Conservation (phyloP, 2,888 invertebrate species). For the Hemaris fuciformis region DNA sequence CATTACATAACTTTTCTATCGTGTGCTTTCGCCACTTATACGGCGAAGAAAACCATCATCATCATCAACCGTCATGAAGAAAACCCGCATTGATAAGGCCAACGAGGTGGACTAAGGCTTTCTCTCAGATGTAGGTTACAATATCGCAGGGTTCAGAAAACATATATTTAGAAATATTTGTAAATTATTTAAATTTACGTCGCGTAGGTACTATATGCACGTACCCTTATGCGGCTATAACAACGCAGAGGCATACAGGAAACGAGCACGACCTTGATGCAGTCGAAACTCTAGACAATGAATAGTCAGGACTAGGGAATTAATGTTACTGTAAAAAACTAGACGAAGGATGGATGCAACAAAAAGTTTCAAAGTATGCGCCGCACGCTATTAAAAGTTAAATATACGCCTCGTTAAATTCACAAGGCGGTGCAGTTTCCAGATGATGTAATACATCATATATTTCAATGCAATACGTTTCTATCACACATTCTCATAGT, state of each 20-base stretch:
- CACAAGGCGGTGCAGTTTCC: background rate
- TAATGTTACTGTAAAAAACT: background rate
- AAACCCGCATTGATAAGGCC: too few relatives aligned
- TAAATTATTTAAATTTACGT: too few relatives aligned
- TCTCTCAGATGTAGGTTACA: too few relatives aligned
- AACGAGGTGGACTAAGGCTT: too few relatives aligned
- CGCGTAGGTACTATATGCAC: background rate
- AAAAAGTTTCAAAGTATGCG: background rate
- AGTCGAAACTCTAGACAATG: constrained; percentile 5
- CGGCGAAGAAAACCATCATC: too few relatives aligned
- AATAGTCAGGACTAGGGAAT: background rate
- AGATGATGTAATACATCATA: background rate
- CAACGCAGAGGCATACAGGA: constrained; percentile 1
- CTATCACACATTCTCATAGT: too few relatives aligned
- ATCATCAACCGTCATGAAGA: too few relatives aligned
- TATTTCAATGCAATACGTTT: background rate
- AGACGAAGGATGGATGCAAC: background rate
- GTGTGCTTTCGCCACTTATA: too few relatives aligned
- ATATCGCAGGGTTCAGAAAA: too few relatives aligned
- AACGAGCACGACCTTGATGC: constrained; percentile 10
- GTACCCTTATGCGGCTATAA: background rate
- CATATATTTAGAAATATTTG: too few relatives aligned
- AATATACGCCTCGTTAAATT: background rate
- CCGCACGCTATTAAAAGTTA: background rate
- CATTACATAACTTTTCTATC: too few relatives aligned